Evolutionary conservation across 1,140 invertebrate genomes (phyloP), one percentile per base, ranked within the genome.

Genomic region (Sycobia sp.): DNA sequence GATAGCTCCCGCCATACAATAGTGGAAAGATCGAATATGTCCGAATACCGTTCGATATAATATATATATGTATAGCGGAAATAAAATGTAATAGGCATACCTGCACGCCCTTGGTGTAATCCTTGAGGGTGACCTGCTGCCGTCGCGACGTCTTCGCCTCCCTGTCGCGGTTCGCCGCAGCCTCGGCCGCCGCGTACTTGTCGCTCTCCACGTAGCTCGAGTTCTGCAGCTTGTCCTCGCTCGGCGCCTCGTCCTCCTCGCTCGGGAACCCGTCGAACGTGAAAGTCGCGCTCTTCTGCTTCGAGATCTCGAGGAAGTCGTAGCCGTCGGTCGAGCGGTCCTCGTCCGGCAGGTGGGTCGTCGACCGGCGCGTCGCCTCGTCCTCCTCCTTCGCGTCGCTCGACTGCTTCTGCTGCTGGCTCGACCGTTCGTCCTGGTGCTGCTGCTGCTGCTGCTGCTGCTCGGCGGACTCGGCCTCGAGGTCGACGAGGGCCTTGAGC

Each of bases 401-500:
- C 22, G 47, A n/a, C 8, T 14, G 1, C 13, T 16, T 5, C 0
- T 14, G 54, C 7, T 32, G 25, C n/a, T n/a, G n/a, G n/a, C n/a
- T n/a, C n/a, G n/a, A n/a, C n/a, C n/a, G n/a, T n/a, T n/a, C n/a
- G 4, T 32, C 29, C 3, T 4, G 29, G 8, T 14, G 51, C 20
- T 14, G 13, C 16, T 61, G 61, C 56, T 14, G 67, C 62, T 39
- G 54, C n/a, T 73, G 72, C 22, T 78, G 69, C 23, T 81, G 76
- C 50, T 82, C 80, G 1, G 74, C 79, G 0, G 80, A 81, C 55
- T 81, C 79, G 0, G 74, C 71, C 53, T 91, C 89, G 32, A 90
- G 74, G 65, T 90, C 87, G 43, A 85, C 86, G 0, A 91, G 78
- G 2, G 89, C 89, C 73, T 86, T 87, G 10, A 91, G 73, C n/a